Conservation (phyloP, 2,888 invertebrate species). For the Limulus polyphemus region DNA sequence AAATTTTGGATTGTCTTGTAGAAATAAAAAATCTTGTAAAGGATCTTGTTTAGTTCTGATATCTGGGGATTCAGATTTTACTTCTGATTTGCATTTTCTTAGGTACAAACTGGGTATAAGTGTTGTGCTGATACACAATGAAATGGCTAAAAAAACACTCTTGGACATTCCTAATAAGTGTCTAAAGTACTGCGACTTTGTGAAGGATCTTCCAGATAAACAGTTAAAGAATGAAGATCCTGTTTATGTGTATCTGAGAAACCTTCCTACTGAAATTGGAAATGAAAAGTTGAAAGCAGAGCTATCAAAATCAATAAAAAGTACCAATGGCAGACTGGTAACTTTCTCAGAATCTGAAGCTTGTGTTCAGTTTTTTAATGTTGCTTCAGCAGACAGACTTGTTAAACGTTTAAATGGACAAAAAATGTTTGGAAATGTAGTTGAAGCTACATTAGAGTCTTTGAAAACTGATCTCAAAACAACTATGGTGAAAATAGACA, state of each 20-base stretch:
- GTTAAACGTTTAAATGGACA: constrained; percentile 3
- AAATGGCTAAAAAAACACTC: constrained; percentile 8
- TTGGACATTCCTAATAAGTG: constrained; percentile 10
- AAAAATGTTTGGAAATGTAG: neutral
- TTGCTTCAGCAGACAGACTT: constrained; percentile 9
- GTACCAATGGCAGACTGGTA: constrained; percentile 8
- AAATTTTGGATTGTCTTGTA: constrained; percentile 54
- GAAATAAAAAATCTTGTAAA: constrained; percentile 48
- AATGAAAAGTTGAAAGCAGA: constrained; percentile 3
- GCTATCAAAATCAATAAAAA: constrained; percentile 5
- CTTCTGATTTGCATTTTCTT: constrained; percentile 13
- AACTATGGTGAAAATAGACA: neutral
- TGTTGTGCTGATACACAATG: constrained; percentile 19
- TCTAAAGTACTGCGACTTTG: constrained; percentile 13
- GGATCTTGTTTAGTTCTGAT: constrained; percentile 32
- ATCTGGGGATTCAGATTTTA: constrained; percentile 29
- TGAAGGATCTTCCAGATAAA: constrained; percentile 8
- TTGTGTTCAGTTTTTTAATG: constrained; percentile 7
- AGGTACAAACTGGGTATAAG: constrained; percentile 15
- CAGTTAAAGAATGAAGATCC: too few relatives aligned
- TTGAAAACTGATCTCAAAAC: neutral
- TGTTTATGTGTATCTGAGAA: constrained; percentile 4
- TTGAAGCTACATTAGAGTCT: neutral
- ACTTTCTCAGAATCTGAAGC: neutral
- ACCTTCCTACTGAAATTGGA: constrained; percentile 5